Evolutionary conservation across 2,113 vertebrate genomes (phyloP).

Genomic region (Elephantulus edwardii): DNA sequence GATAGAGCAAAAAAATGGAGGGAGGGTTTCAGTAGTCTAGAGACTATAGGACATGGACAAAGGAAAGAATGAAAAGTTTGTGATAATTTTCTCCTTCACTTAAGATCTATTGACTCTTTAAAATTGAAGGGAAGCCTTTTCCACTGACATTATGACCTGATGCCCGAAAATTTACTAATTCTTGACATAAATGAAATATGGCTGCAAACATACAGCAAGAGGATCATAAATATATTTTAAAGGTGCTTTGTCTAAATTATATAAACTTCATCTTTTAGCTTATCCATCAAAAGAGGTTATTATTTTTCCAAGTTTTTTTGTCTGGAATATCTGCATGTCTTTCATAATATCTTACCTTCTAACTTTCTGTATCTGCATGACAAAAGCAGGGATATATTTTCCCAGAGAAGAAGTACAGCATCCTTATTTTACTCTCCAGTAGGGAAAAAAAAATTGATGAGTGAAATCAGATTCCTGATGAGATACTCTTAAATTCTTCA

Average conservation of each 20-base stretch:
- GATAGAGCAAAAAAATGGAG: neutral
- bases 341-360: neutral
- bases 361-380: neutral
- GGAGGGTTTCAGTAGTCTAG: neutral
- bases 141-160: neutral
- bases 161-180: slow-evolving; percentile 1
- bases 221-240: neutral
- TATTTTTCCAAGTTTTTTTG: neutral
- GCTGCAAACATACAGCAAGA: neutral
- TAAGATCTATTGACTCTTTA: neutral
- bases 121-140: neutral
- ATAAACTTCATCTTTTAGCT: neutral
- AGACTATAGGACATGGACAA: neutral
- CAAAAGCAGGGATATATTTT: neutral
- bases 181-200: neutral
- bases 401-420: neutral
- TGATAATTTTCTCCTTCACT: neutral
- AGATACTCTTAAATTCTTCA: neutral
- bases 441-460: neutral
- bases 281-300: neutral
- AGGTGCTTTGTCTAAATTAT: neutral
- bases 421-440: neutral
- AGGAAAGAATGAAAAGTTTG: neutral
- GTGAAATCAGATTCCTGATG: slow-evolving; percentile 4
- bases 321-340: neutral